A percentile compares a stretch with the other conserved stretches of the same genome.
Conservation (phyloP, 2,888 invertebrate genomes). For the Geophilus truncorum region DNA sequence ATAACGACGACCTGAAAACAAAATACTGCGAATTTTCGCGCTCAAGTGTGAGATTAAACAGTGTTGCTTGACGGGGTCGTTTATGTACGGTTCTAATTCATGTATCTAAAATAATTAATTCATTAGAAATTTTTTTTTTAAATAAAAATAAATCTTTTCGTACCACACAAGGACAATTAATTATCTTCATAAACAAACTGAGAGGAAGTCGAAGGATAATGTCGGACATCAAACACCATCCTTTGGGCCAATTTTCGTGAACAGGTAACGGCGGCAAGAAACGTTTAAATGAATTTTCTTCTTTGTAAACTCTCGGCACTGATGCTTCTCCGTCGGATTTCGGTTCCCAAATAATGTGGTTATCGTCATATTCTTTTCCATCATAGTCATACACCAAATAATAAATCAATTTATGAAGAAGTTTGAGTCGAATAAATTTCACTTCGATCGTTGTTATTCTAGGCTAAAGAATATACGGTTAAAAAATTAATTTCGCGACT, state of each 20-base stretch:
- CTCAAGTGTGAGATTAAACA: constrained; percentile 60
- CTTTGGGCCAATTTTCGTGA: constrained; percentile 57
- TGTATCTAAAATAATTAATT: constrained; percentile 48
- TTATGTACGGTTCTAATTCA: constrained; percentile 56
- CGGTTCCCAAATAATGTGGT: constrained; percentile 29
- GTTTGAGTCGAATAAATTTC: constrained; percentile 62
- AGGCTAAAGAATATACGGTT: no score
- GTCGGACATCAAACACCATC: constrained; percentile 68
- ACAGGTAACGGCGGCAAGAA: constrained; percentile 64
- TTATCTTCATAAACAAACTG: constrained; percentile 62
- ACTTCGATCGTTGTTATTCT: not conserved
- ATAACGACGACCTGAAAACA: constrained; percentile 58
- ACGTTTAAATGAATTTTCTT: constrained; percentile 61
- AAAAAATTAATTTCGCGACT: no score
- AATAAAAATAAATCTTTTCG: no score
- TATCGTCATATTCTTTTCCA: constrained; percentile 45
- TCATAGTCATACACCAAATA: constrained; percentile 61
- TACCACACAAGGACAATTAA: constrained; percentile 56
- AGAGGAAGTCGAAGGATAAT: constrained; percentile 64
- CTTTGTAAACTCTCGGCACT: constrained; percentile 42
- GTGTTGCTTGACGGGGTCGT: constrained; percentile 63
- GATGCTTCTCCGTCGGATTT: not conserved
- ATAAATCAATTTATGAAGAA: constrained; percentile 64
- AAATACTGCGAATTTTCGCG: constrained; percentile 51
- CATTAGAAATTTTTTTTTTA: no score